Percentiles rank a stretch among this genome's conserved stretches.
These are phyloP conservation scores for Myathropa florea DNA, from an alignment of 2,888 invertebrate genomes.

Conservation along the genomic window DNA sequence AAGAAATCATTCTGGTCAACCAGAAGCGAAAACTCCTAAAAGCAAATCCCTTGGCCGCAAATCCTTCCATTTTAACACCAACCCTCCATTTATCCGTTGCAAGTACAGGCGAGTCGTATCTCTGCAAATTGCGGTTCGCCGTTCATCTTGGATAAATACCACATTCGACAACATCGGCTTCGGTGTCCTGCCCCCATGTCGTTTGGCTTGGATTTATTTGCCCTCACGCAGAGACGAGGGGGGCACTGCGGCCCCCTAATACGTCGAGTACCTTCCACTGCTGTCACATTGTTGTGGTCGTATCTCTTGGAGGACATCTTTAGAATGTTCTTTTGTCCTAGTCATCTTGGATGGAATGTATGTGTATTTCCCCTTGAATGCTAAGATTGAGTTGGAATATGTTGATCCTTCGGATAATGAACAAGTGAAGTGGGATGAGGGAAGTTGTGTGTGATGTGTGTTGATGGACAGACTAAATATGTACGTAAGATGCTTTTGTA, in stretches of 20 bases:
- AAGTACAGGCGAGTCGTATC: slow-evolving; percentile 1
- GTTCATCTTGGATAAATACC: slow-evolving; percentile 44
- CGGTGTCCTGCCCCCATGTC: not conserved
- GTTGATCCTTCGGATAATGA: slow-evolving; percentile 31
- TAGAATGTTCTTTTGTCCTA: slow-evolving; percentile 20
- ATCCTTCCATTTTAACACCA: slow-evolving; percentile 33
- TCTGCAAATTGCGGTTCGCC: slow-evolving; percentile 27
- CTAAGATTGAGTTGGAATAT: slow-evolving; percentile 17
- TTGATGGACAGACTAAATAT: not conserved
- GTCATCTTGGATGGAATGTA: not conserved
- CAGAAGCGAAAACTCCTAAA: slow-evolving; percentile 16
- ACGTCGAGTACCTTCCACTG: slow-evolving; percentile 11
- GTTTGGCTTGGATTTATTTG: slow-evolving; percentile 25
- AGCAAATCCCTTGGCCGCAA: slow-evolving; percentile 28
- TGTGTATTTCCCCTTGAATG: slow-evolving; percentile 2
- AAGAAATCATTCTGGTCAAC: slow-evolving; percentile 44
- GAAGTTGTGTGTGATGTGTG: not conserved
- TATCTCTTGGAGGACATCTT: slow-evolving; percentile 12
- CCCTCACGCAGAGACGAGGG: slow-evolving; percentile 7
- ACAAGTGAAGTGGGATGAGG: slow-evolving; percentile 2
- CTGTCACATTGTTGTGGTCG: not conserved
- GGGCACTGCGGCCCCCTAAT: not conserved
- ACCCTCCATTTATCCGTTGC: slow-evolving; percentile 2
- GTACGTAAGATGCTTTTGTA: slow-evolving; percentile 20
- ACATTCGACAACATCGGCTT: slow-evolving; percentile 25